These are phyloP conservation scores for Chiroxiphia lanceolata DNA, from an alignment of 2,797 vertebrate genomes.

Conservation along the genomic window DNA sequence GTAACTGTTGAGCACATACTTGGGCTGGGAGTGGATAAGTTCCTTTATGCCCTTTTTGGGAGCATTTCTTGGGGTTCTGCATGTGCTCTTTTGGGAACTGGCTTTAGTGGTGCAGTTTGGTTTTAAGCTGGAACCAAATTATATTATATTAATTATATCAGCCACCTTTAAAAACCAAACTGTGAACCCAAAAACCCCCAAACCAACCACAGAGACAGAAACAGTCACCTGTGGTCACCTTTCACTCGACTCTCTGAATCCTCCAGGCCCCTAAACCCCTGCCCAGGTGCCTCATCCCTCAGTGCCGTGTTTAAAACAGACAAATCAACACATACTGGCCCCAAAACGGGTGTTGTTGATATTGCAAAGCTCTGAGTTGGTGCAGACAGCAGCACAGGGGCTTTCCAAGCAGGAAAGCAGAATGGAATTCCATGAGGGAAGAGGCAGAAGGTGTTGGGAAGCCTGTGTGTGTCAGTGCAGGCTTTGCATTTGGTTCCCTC, in stretches of 20 bases:
- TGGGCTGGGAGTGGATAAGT: neutral
- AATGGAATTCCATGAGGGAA: neutral
- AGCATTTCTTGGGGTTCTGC: fast-evolving
- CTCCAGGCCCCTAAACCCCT: neutral
- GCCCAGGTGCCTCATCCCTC: neutral
- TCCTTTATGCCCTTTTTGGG: neutral
- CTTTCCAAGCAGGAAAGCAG: neutral
- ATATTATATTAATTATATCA: neutral
- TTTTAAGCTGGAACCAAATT: neutral
- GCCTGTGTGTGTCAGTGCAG: neutral
- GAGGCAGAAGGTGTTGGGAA: neutral
- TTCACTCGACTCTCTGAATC: neutral
- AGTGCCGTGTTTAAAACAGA: neutral
- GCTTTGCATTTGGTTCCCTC: neutral
- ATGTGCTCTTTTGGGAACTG: fast-evolving
- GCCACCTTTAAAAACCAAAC: neutral
- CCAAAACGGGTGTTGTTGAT: too few species aligned
- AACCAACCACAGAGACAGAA: neutral
- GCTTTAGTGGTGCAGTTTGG: neutral
- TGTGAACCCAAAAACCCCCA: neutral
- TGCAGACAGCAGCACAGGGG: neutral
- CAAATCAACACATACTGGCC: neutral
- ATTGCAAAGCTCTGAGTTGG: neutral
- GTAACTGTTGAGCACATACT: neutral
- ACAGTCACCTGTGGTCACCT: neutral